Percentiles rank a stretch among this genome's conserved stretches.
Conservation (phyloP, 2,888 invertebrate genomes). For the Cheilosia soror region DNA sequence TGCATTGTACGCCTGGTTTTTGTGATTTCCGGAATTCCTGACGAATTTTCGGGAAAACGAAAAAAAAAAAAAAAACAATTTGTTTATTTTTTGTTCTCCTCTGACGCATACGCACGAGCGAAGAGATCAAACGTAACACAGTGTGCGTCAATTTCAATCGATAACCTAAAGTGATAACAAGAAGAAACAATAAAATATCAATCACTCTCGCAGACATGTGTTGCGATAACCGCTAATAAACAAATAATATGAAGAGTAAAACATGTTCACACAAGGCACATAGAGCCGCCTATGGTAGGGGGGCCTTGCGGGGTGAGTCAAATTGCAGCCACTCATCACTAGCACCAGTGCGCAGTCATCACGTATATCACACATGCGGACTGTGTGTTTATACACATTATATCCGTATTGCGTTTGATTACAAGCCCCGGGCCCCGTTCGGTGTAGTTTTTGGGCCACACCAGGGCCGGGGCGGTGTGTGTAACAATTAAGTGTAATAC, state of each 20-base stretch:
- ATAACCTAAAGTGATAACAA: conserved; percentile 65
- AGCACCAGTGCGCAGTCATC: conserved; percentile 43
- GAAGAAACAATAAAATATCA: conserved; percentile 70
- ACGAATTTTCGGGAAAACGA: conserved; percentile 23
- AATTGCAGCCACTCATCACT: conserved; percentile 67
- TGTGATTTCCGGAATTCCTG: conserved; percentile 38
- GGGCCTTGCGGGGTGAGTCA: conserved; percentile 59
- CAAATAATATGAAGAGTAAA: conserved; percentile 48
- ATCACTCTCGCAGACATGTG: conserved; percentile 55
- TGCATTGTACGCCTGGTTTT: conserved; percentile 19
- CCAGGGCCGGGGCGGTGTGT: conserved; percentile 47
- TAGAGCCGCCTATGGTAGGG: background rate
- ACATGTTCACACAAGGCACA: conserved; percentile 47
- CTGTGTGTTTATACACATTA: conserved; percentile 49
- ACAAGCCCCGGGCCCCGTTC: background rate
- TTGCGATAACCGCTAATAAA: conserved; percentile 65
- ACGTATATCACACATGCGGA: conserved; percentile 30
- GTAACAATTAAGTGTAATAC: conserved; percentile 71
- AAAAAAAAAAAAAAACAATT: background rate
- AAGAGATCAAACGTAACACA: conserved; percentile 46
- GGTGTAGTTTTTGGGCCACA: background rate
- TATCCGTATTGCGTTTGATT: conserved; percentile 51
- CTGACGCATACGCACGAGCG: conserved; percentile 27
- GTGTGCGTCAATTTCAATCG: conserved; percentile 67
- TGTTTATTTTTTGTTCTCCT: conserved; percentile 7